phyloP scores from a whole-genome alignment of 2,797 vertebrate genomes.

The Labeo calbasu region DNA sequence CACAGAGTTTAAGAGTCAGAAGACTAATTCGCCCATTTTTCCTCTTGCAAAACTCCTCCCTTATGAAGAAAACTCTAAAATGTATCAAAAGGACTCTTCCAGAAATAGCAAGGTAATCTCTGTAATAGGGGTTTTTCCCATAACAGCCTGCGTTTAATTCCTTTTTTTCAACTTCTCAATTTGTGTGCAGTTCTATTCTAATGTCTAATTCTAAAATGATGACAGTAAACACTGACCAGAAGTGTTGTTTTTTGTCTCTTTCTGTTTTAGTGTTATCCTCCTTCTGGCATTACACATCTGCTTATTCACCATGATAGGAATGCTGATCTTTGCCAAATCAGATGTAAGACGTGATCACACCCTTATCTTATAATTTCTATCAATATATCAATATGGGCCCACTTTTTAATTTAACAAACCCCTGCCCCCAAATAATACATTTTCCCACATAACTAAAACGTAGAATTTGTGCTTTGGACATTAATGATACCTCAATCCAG shows the following conservation, averaged over 20 bases:
- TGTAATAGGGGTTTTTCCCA: neutral
- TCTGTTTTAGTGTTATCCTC: conserved; percentile 82
- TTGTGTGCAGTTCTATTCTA: neutral
- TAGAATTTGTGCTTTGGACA: neutral
- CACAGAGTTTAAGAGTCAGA: conserved; percentile 84
- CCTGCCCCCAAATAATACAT: neutral
- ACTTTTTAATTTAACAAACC: neutral
- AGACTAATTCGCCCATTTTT: conserved; percentile 91
- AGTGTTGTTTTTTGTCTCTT: neutral
- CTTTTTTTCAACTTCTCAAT: conserved; percentile 19
- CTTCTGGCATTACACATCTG: conserved; percentile 88
- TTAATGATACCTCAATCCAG: neutral
- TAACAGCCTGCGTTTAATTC: neutral
- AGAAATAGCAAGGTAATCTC: conserved; percentile 89
- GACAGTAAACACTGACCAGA: neutral
- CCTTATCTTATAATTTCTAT: neutral
- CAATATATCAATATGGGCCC: neutral
- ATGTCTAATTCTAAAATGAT: neutral
- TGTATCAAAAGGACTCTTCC: conserved; percentile 91
- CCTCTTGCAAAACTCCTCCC: conserved; percentile 94
- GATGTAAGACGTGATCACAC: conserved; percentile 75
- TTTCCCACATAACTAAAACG: neutral
- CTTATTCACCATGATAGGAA: conserved; percentile 92
- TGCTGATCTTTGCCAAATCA: conserved; percentile 89
- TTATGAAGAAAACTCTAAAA: conserved; percentile 98